Percentiles rank a stretch among this genome's conserved stretches.
phyloP scores from a whole-genome alignment of 2,113 vertebrate species.

The Neopipo cinnamomea region DNA sequence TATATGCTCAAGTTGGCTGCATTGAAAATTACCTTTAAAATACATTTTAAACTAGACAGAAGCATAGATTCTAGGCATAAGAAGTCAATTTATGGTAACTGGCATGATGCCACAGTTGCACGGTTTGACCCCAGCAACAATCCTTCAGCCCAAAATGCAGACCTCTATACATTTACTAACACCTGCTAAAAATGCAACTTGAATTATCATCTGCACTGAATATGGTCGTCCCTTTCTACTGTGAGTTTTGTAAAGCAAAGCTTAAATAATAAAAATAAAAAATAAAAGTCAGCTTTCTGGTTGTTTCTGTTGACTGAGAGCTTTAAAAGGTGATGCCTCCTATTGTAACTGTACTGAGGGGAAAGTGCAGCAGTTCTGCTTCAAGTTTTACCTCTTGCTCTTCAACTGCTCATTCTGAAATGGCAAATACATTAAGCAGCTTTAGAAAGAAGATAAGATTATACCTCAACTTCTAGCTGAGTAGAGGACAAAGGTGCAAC shows the following conservation, averaged over 20 bases:
- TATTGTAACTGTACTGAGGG: neutral
- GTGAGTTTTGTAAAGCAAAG: neutral
- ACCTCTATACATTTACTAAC: neutral
- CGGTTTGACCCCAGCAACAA: neutral
- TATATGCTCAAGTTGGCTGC: neutral
- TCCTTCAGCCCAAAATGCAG: neutral
- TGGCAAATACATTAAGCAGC: conserved; percentile 14
- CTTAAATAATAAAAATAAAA: neutral
- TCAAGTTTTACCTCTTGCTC: neutral
- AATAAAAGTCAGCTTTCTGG: neutral
- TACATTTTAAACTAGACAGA: neutral
- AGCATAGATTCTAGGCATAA: neutral
- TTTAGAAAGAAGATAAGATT: conserved; percentile 27
- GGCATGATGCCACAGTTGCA: neutral
- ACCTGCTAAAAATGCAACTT: neutral
- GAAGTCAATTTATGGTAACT: neutral
- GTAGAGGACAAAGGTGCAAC: neutral
- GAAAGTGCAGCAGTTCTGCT: neutral
- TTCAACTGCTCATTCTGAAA: neutral
- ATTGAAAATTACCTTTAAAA: neutral
- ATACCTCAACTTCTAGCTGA: neutral
- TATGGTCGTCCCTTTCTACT: neutral
- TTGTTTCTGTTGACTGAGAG: neutral
- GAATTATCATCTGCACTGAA: neutral
- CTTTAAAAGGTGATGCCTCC: neutral